Base-by-base conservation (phyloP, 2,888 invertebrate genomes). In the Caenorhabditis afra region DNA sequence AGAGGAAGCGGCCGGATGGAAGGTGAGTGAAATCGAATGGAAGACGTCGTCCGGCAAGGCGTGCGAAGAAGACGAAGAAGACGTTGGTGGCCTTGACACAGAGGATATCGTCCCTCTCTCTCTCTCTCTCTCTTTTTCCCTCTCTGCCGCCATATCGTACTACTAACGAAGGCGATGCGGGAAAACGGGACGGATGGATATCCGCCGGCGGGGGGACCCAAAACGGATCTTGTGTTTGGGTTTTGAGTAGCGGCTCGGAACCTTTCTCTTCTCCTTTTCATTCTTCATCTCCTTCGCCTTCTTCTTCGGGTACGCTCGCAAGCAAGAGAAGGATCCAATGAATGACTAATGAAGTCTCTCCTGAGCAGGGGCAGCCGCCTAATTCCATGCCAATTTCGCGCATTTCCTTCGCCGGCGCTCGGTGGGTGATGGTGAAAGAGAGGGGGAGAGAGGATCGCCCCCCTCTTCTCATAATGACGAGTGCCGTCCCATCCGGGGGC, bases 1-100 rank as follows among this genome's bases (percentile, higher is more conserved):
- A 91, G 98, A 97, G 92, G 97, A 97, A 90, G 97, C 97, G 73
- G 98, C 98, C 82, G 99, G 99, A 91, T 99, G 99, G 99, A 99
- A 99, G 97, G 99, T 99, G 47, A 66, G 74, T 45, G 18, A 18
- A 10, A 4, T 55, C 18, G 41, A 14, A 41, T 41, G 49, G 49
- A 14, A 4, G 10, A 16, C 4, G 16, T 14, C 5, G 5, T 47
- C 47, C 47, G 16, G 14, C 5, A 47, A 10, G n/a, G 29, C 3
- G 29, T 5, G 29, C 3, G 29, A 29, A 7, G 7, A 7, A 29
- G 29, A 7, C 29, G 7, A 7, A 29, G 29, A 29, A 29, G 29
- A 7, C 29, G 29, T 5, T n/a, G 29, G 22, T 45, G 74, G 8
- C 74, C 74, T 74, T 74, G 74, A 74, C 74, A 74, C 29, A 29